Evolutionary conservation across 2,113 vertebrate genomes (phyloP).

Genomic region (Drymodes brunneopygia): DNA sequence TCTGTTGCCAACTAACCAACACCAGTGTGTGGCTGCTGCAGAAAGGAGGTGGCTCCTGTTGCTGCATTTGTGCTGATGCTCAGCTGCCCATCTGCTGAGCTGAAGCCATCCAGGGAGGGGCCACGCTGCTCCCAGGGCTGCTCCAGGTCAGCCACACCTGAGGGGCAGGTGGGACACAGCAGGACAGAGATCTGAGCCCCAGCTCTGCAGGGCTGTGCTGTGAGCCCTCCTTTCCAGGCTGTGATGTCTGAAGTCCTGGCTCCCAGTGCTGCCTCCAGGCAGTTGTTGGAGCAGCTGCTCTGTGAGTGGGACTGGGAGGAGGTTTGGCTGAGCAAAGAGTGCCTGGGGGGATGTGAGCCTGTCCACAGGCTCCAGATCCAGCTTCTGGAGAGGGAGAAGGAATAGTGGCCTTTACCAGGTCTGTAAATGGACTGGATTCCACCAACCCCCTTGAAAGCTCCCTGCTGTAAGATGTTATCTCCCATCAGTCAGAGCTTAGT

Average conservation of each 20-base stretch:
- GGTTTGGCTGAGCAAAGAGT: background rate
- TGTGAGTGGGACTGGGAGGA: background rate
- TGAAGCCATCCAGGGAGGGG: rapidly evolving
- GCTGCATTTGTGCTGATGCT: rapidly evolving
- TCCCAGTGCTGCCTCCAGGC: background rate
- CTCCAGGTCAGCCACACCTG: rapidly evolving
- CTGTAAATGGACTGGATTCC: background rate
- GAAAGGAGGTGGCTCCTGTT: background rate
- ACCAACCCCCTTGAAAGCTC: background rate
- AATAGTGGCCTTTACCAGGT: background rate
- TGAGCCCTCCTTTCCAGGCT: background rate
- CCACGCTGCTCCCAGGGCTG: background rate
- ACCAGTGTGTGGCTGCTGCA: background rate
- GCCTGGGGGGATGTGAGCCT: background rate
- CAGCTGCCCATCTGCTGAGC: background rate
- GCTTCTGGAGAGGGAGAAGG: background rate
- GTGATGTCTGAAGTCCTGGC: background rate
- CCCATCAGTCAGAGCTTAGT: background rate
- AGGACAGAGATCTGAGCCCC: background rate
- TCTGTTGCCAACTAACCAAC: no score
- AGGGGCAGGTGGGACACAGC: background rate
- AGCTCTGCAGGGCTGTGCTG: background rate
- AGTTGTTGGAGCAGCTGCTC: background rate
- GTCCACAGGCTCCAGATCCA: rapidly evolving
- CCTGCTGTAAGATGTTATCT: background rate